These are phyloP conservation scores for Capitulum mitella DNA, from an alignment of 2,888 invertebrate genomes.

Conservation along the genomic window DNA sequence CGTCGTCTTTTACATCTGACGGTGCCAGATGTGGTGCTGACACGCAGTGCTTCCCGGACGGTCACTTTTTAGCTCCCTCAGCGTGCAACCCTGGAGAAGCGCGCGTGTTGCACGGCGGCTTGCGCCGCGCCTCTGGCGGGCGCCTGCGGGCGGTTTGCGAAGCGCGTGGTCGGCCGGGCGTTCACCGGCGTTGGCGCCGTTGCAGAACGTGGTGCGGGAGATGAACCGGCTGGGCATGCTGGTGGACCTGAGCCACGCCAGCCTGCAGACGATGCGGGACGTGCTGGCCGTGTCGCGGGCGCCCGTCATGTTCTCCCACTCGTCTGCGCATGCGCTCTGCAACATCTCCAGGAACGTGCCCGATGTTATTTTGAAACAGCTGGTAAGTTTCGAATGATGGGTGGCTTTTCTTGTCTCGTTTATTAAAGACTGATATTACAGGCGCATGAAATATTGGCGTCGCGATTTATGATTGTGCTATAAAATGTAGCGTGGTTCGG, in stretches of 20 bases:
- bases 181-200: no score
- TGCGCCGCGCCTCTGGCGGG: no score
- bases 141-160: no score
- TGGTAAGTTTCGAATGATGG: conserved; percentile 46
- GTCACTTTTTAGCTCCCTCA: no score
- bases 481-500: not conserved
- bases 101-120: no score
- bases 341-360: conserved; percentile 55
- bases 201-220: conserved; percentile 56
- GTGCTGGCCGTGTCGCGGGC: conserved; percentile 53
- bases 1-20: no score
- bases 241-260: conserved; percentile 58
- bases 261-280: conserved; percentile 56
- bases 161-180: no score
- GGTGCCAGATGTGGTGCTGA: no score
- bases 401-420: not conserved
- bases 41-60: no score
- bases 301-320: conserved; percentile 59
- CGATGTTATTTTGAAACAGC: conserved; percentile 53
- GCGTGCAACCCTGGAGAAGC: no score
- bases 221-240: conserved; percentile 64
- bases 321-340: conserved; percentile 56
- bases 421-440: not conserved
- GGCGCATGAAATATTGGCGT: not conserved
- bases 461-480: not conserved